A percentile compares a stretch with the other conserved stretches of the same genome.
phyloP scores from a whole-genome alignment of 2,113 vertebrate genomes.

The Passer montanus region DNA sequence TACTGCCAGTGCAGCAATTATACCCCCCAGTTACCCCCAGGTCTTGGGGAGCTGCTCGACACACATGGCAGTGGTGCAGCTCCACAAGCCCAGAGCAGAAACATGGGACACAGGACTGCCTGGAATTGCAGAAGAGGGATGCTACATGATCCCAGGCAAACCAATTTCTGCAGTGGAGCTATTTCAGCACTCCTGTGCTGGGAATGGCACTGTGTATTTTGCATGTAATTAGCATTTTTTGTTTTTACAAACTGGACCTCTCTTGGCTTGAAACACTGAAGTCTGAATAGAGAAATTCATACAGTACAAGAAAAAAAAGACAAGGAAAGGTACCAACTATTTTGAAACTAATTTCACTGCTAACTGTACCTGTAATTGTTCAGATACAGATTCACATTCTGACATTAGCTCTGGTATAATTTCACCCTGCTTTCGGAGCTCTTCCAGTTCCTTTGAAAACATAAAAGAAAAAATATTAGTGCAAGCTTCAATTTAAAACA shows the following conservation, averaged over 20 bases:
- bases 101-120: neutral
- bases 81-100: constrained; percentile 41
- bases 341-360: neutral
- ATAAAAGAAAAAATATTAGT: neutral
- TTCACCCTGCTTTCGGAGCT: constrained; percentile 93
- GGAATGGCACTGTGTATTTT: neutral
- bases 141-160: constrained; percentile 24
- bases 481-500: constrained; percentile 31
- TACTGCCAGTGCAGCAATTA: neutral
- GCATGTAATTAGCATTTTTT: neutral
- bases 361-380: constrained; percentile 87
- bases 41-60: neutral
- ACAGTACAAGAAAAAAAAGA: neutral
- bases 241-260: neutral
- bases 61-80: neutral
- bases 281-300: neutral
- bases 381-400: constrained; percentile 87
- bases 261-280: neutral
- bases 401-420: constrained; percentile 94
- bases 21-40: neutral
- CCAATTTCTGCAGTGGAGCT: constrained; percentile 13
- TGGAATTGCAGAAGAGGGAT: constrained; percentile 48
- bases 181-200: neutral
- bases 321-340: neutral
- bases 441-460: constrained; percentile 87